These are phyloP conservation scores for Synanthedon vespiformis DNA, from an alignment of 2,888 invertebrate species.

Conservation along the genomic window DNA sequence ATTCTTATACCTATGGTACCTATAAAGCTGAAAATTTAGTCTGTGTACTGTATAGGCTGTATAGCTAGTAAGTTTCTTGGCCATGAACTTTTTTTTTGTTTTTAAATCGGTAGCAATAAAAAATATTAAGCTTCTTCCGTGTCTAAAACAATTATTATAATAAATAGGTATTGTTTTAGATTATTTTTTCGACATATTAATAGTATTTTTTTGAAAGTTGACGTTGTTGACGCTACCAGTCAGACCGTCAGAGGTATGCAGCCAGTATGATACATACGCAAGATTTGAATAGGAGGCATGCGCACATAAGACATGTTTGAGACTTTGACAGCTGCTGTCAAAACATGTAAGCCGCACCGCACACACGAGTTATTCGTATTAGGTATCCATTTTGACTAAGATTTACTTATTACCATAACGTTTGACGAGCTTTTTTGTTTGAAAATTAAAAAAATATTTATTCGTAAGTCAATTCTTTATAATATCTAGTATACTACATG, in stretches of 20 bases:
- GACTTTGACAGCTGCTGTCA: constrained; percentile 45
- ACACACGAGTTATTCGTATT: constrained; percentile 20
- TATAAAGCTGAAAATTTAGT: no score
- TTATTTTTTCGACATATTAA: no score
- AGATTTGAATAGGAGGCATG: neutral
- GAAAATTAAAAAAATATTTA: neutral
- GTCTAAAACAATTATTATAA: no score
- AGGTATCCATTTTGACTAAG: neutral
- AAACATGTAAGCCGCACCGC: constrained; percentile 41
- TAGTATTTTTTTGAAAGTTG: neutral
- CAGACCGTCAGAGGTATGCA: neutral
- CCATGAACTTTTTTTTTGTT: no score
- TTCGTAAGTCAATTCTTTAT: neutral
- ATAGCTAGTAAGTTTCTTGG: no score
- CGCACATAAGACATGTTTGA: constrained; percentile 1
- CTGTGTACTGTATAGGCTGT: no score
- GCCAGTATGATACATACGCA: neutral
- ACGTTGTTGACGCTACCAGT: neutral
- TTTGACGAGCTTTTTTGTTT: neutral
- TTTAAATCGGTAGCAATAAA: no score
- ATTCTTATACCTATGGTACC: no score
- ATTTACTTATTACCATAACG: no score
- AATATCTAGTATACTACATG: neutral
- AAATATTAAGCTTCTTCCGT: no score
- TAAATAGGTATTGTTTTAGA: no score